phyloP scores from a whole-genome alignment of 2,797 vertebrate species.

The Myoxocephalus aenaeus region DNA sequence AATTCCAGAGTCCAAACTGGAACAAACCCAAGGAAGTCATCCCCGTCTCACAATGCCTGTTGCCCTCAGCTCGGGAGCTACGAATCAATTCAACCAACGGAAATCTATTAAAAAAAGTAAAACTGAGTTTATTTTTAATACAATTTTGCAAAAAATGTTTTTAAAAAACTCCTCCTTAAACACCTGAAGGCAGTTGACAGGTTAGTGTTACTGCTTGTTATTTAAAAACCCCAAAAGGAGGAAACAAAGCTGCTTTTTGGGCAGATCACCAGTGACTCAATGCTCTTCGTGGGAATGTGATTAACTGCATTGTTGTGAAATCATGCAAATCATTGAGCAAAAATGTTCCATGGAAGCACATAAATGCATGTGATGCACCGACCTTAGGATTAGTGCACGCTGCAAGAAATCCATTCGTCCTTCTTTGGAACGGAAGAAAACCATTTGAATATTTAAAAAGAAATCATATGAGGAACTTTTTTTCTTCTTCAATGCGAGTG shows the following conservation, averaged over 20 bases:
- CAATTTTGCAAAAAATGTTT: background rate
- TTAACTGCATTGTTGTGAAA: background rate
- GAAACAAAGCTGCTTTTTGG: background rate
- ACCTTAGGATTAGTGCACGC: background rate
- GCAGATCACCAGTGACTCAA: background rate
- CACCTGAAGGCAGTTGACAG: background rate
- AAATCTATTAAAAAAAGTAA: background rate
- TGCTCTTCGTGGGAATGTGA: background rate
- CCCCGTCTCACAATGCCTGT: background rate
- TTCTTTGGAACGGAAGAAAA: background rate
- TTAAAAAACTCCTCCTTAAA: background rate
- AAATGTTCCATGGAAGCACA: background rate
- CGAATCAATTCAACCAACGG: background rate
- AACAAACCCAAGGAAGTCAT: constrained; percentile 1
- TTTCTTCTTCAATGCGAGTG: background rate
- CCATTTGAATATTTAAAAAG: background rate
- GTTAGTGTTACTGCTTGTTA: background rate
- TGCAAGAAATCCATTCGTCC: background rate
- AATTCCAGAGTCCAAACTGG: constrained; percentile 3
- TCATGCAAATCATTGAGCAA: background rate
- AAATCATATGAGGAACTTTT: constrained; percentile 18
- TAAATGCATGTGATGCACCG: background rate
- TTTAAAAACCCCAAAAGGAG: background rate
- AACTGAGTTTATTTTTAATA: no score
- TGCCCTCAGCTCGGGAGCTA: background rate